Percentiles rank a stretch among this genome's conserved stretches.
Conservation (phyloP, 2,113 vertebrate species). For the Phocoena phocoena region DNA sequence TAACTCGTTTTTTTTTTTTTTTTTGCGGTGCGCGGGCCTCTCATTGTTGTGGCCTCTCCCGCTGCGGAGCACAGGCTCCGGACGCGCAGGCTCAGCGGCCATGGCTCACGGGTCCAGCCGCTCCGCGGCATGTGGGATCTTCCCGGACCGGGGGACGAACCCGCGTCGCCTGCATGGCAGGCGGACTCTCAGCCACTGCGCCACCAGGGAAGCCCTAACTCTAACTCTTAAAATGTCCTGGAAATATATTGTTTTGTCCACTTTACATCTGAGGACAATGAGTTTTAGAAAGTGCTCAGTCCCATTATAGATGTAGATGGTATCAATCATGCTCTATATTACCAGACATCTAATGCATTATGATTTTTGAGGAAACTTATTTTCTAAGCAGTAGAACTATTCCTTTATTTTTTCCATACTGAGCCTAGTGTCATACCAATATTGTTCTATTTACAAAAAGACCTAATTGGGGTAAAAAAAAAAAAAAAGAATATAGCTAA, state of each 20-base stretch:
- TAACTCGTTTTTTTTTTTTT: neutral
- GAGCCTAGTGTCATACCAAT: neutral
- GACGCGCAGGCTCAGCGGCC: too few species aligned
- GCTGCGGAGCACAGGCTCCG: too few species aligned
- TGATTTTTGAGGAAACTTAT: neutral
- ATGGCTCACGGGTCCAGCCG: too few species aligned
- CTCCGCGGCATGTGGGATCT: too few species aligned
- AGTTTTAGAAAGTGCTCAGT: neutral
- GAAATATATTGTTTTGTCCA: neutral
- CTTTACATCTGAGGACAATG: neutral
- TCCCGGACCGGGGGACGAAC: too few species aligned
- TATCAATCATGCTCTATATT: neutral
- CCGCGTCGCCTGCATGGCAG: too few species aligned
- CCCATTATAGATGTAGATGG: neutral
- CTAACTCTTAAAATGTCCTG: neutral
- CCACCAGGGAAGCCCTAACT: too few species aligned
- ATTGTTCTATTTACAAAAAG: neutral
- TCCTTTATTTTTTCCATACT: neutral
- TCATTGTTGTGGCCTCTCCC: too few species aligned
- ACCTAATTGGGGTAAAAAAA: neutral
- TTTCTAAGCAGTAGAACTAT: neutral
- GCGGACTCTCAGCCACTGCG: too few species aligned
- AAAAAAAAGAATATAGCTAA: neutral
- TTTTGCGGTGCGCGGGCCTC: too few species aligned
- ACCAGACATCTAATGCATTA: neutral